Conservation (phyloP, 2,888 invertebrate species). For the Geophilus truncorum region DNA sequence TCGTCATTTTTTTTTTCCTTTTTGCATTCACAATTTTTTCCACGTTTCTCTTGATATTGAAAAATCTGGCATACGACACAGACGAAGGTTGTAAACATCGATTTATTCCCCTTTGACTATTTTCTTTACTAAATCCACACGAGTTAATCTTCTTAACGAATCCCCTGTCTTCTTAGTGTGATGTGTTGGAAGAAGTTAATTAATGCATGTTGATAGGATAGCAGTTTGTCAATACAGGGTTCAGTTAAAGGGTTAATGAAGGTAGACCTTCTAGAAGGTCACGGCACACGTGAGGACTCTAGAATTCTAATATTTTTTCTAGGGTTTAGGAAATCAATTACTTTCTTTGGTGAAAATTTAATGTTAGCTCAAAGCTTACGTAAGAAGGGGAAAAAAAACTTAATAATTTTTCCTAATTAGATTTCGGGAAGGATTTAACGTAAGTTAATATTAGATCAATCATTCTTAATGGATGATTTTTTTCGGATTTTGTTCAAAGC, state of each 20-base stretch:
- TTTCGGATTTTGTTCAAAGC: background rate
- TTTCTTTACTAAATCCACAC: background rate
- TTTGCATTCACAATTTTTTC: no score
- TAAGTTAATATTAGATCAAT: background rate
- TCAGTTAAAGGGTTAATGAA: no score
- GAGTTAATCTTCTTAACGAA: background rate
- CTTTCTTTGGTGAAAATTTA: background rate
- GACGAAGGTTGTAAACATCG: background rate
- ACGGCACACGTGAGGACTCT: no score
- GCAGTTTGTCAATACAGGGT: background rate
- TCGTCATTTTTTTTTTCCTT: background rate
- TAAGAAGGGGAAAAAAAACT: no score
- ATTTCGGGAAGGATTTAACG: background rate
- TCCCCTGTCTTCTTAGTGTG: no score
- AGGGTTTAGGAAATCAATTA: no score
- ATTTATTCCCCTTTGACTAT: background rate
- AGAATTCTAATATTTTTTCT: no score
- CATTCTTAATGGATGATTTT: background rate
- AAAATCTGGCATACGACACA: background rate
- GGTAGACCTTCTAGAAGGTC: no score
- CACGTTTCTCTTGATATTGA: background rate
- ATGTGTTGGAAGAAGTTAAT: background rate
- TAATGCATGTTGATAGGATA: background rate
- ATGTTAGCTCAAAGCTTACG: no score
- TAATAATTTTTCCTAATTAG: background rate